A percentile compares a stretch with the other conserved stretches of the same genome.
phyloP scores from a whole-genome alignment of 1,140 invertebrate genomes.

The Ostrea edulis region DNA sequence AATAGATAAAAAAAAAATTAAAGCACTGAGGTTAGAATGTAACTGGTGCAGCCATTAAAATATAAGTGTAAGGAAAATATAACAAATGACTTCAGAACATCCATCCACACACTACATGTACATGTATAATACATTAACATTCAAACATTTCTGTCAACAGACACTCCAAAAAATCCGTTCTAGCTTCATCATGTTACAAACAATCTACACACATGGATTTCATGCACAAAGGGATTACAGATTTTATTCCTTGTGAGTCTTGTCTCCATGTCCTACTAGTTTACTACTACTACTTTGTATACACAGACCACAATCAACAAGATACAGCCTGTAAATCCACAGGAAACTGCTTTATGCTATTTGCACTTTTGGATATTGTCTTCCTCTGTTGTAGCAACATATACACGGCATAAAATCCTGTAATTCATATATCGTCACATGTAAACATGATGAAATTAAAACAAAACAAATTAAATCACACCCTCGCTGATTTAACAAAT shows the following conservation, averaged over 20 bases:
- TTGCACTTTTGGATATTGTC: background rate
- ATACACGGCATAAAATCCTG: constrained; percentile 9
- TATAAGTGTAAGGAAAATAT: constrained; percentile 16
- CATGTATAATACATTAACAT: constrained; percentile 30
- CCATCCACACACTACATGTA: constrained; percentile 11
- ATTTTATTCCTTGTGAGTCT: background rate
- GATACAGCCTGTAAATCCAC: background rate
- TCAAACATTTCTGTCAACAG: constrained; percentile 21
- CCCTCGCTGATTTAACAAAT: background rate
- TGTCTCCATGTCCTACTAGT: background rate
- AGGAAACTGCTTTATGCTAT: background rate
- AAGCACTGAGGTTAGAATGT: constrained; percentile 35
- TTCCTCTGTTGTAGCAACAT: background rate
- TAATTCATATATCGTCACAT: background rate
- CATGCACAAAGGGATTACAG: constrained; percentile 11
- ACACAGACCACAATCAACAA: background rate
- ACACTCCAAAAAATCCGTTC: constrained; percentile 1
- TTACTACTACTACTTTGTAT: background rate
- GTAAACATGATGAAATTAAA: constrained; percentile 36
- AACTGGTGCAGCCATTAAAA: constrained; percentile 27
- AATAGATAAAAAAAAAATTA: background rate
- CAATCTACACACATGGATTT: constrained; percentile 23
- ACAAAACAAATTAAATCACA: constrained; percentile 29
- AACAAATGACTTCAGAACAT: constrained; percentile 20
- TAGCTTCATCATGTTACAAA: constrained; percentile 31